A percentile compares a stretch with the other conserved stretches of the same genome.
These are phyloP conservation scores for Whitmania pigra DNA, from an alignment of 1,140 invertebrate genomes.

Conservation along the genomic window DNA sequence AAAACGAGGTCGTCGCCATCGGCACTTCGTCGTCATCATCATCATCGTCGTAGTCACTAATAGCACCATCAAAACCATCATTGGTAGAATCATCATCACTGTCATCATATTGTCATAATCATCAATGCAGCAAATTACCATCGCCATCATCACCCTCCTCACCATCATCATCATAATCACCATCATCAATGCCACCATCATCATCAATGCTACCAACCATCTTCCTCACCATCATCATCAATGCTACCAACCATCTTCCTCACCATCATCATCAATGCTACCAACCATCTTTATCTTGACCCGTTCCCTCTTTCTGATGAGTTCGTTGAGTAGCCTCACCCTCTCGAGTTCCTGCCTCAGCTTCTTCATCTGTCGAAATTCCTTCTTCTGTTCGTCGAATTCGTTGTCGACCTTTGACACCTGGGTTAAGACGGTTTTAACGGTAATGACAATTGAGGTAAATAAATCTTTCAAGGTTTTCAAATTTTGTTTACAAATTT, in stretches of 20 bases:
- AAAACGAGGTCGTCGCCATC: no score
- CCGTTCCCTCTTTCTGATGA: constrained; percentile 89
- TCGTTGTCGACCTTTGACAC: neutral
- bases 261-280: constrained; percentile 39
- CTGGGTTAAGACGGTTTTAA: neutral
- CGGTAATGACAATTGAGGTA: neutral
- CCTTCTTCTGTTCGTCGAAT: neutral
- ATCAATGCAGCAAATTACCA: no score
- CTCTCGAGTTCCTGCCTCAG: constrained; percentile 55
- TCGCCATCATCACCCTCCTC: neutral
- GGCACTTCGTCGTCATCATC: neutral
- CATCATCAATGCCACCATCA: neutral
- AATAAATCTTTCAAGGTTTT: no score
- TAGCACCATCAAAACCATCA: neutral
- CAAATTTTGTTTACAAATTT: no score
- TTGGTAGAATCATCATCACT: neutral
- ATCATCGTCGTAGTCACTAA: no score
- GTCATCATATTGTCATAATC: neutral
- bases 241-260: neutral
- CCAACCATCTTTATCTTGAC: constrained; percentile 75
- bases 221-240: neutral
- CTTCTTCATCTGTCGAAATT: neutral
- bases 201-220: neutral
- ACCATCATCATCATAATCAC: neutral
- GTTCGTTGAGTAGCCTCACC: constrained; percentile 76